phyloP scores from a whole-genome alignment of 2,797 vertebrate species.

The Kryptolebias ocellatus region DNA sequence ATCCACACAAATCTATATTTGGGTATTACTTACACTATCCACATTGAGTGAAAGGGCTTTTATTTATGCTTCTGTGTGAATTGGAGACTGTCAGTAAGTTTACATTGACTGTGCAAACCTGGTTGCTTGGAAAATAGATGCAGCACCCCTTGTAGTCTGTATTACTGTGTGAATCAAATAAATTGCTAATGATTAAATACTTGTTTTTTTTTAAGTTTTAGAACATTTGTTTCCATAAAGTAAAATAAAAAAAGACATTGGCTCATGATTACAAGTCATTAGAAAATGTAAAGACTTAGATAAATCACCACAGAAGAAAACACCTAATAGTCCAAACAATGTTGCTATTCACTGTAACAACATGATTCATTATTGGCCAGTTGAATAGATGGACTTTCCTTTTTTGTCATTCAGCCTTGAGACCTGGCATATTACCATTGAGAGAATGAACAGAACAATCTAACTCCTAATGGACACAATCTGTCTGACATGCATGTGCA shows the following conservation, averaged over 20 bases:
- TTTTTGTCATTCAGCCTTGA: constrained; percentile 16
- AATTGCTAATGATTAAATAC: constrained; percentile 36
- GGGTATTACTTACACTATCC: constrained; percentile 64
- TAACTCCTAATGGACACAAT: constrained; percentile 66
- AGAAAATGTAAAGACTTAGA: neutral
- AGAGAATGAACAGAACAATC: constrained; percentile 48
- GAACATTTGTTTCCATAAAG: neutral
- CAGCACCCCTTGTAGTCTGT: constrained; percentile 17
- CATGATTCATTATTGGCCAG: constrained; percentile 5
- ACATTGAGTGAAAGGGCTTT: constrained; percentile 55
- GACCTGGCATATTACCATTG: constrained; percentile 11
- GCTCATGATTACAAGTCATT: no score
- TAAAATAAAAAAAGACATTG: neutral
- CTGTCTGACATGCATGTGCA: constrained; percentile 67
- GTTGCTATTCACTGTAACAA: neutral
- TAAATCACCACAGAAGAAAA: constrained; percentile 3
- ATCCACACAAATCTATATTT: constrained; percentile 69
- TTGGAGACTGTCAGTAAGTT: constrained; percentile 47
- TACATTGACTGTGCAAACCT: constrained; percentile 40
- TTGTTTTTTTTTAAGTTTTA: constrained; percentile 10
- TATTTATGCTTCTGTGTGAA: constrained; percentile 59
- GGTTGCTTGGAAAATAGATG: constrained; percentile 24
- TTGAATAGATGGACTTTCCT: constrained; percentile 16
- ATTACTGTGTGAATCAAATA: constrained; percentile 10
- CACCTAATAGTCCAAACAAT: constrained; percentile 3